These are phyloP conservation scores for Scolopax bukidnonensis DNA, from an alignment of 2,797 vertebrate species.

Conservation along the genomic window DNA sequence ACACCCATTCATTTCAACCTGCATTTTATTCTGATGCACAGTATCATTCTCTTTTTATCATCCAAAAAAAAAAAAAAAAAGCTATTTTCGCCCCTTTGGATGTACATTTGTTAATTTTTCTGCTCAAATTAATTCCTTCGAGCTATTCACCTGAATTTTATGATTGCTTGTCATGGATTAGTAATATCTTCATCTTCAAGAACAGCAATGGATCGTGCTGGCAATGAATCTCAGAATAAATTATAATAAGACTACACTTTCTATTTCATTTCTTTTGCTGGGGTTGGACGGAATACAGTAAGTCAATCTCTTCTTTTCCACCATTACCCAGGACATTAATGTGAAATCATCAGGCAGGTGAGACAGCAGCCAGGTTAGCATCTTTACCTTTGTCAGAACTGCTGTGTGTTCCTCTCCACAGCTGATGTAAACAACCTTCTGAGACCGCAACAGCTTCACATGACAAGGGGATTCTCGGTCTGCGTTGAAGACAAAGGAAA, in stretches of 20 bases:
- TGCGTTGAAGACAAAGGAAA: constrained; percentile 57
- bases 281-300: background rate
- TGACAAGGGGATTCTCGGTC: constrained; percentile 95
- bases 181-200: background rate
- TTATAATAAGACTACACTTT: background rate
- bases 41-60: background rate
- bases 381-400: constrained; percentile 92
- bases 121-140: background rate
- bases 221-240: background rate
- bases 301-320: background rate
- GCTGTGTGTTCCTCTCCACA: constrained; percentile 97
- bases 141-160: background rate
- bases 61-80: background rate
- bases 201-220: accelerated
- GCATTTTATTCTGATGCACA: background rate
- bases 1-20: background rate
- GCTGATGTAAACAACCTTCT: constrained; percentile 96
- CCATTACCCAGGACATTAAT: background rate
- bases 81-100: background rate
- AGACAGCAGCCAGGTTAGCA: background rate
- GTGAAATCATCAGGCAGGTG: background rate
- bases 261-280: background rate
- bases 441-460: constrained; percentile 92
- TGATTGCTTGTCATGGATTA: background rate
- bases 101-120: background rate